Base-by-base conservation (phyloP, 1,140 invertebrate species). In the Thalassaphorura encarpata region DNA sequence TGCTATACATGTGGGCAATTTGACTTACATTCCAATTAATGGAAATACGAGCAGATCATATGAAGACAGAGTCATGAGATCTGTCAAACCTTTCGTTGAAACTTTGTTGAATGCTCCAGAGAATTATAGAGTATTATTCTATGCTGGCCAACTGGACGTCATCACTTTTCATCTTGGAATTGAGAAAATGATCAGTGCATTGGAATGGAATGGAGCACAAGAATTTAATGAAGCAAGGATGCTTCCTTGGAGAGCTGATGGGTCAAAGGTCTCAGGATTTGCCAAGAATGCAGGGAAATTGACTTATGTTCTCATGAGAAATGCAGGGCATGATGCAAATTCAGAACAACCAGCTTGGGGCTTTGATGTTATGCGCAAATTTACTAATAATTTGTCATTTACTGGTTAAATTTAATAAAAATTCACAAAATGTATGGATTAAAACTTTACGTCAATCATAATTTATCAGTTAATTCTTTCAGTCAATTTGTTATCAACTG, bases 51-150 rank as follows among this genome's bases (percentile, higher is more conserved):
- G 74, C 16, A 74, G 84, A 69, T 68, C 94, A 5, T 78, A 81
- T 48, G 68, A 75, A 24, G 91, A 95, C 73, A n/a, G n/a, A n/a
- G 76, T 94, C 0, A 87, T 92, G 81, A 77, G 89, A 64, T 86
- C 84, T 0, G 79, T 89, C 23, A 83, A 84, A 39, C 80, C 80
- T 1, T 83, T 81, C 78, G 72, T 95, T 43, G 73, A 78, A 5
- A 80, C 83, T 52, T 69, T 94, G 0, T 55, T 79, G 75, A 67
- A 75, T 49, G 56, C 63, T 18, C 31, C 54, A 18, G 62, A 80
- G 67, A 46, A 80, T 55, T 88, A 87, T 64, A 78, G 77, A 68
- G 77, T 84, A 42, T 28, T 68, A n/a, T 52, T 65, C 15, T 68
- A 66, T 54, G 61, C 42, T 39, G 67, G 67, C 13, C 64, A 67